Base-by-base conservation (phyloP, 2,888 invertebrate species). In the Brenthis ino region DNA sequence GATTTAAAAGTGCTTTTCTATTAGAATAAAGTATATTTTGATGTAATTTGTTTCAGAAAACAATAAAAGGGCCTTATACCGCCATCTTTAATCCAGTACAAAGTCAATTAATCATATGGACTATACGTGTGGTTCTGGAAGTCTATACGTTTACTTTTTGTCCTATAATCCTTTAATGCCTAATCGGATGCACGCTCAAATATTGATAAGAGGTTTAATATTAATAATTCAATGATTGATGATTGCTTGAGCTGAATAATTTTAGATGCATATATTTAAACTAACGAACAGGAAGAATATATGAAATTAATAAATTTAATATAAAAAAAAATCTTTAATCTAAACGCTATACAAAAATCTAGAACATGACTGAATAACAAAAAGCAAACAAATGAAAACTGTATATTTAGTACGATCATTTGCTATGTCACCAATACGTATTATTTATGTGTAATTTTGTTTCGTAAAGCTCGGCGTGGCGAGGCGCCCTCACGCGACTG, bases 131-230 rank as follows among this genome's bases (percentile, higher is more conserved):
- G 37, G 11, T 11, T 43, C 28, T 50, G 33, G 50, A 33, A 60
- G 24, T 60, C 60, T 50, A n/a, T 60, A 33, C n/a, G 60, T 50
- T 60, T 60, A 60, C 60, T 60, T 60, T 60, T 60, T 60, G 28
- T 50, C 60, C 28, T 85, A 88, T 89, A 88, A 89, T 87, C 85
- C 86, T 84, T 84, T 85, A 85, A 84, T 85, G 83, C 82, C 85
- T 88, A 89, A 90, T 88, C 85, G 69, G 64, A 68, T 69, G 57
- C 69, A 66, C 68, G 71, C 56, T 65, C 57, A 68, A 72, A 69
- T 65, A 68, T 64, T 61, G 64, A 69, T 69, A 72, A 69, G 64
- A 69, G 69, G 57, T 69, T 69, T 67, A 55, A 28, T 64, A 58
- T 50, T 68, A 65, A 50, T 64, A 63, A 20, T 68, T 61, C 61